phyloP scores from a whole-genome alignment of 1,140 invertebrate species.

The Vanessa tameamea region DNA sequence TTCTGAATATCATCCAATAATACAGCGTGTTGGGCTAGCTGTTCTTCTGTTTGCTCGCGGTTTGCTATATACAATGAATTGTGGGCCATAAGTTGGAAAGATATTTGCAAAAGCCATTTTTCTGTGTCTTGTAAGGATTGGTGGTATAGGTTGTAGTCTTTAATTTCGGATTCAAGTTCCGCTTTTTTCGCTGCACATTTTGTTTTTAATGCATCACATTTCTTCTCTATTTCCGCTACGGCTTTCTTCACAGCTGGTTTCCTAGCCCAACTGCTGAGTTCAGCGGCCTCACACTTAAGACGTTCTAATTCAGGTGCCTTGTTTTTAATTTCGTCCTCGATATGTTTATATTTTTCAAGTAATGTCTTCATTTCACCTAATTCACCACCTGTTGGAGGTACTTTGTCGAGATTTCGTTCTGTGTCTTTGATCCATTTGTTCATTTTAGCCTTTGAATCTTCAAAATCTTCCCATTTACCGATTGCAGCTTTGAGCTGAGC shows the following conservation, averaged over 20 bases:
- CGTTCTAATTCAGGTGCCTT: slow-evolving; percentile 88
- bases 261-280: slow-evolving; percentile 86
- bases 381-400: slow-evolving; percentile 88
- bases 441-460: slow-evolving; percentile 85
- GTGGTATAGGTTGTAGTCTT: slow-evolving; percentile 93
- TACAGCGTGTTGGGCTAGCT: slow-evolving; percentile 92
- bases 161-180: slow-evolving; percentile 88
- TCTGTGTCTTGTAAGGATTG: slow-evolving; percentile 95
- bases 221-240: slow-evolving; percentile 83
- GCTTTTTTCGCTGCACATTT: slow-evolving; percentile 83
- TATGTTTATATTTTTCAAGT: slow-evolving; percentile 90
- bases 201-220: slow-evolving; percentile 84
- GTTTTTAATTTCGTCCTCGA: slow-evolving; percentile 87
- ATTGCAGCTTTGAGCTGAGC: slow-evolving; percentile 89
- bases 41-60: slow-evolving; percentile 93
- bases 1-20: slow-evolving; percentile 92
- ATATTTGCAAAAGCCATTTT: slow-evolving; percentile 97
- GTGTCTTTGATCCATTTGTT: slow-evolving; percentile 87
- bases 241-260: slow-evolving; percentile 83
- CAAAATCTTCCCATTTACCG: slow-evolving; percentile 90
- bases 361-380: slow-evolving; percentile 94
- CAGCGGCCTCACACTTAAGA: slow-evolving; percentile 85
- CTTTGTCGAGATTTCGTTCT: slow-evolving; percentile 83
- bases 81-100: slow-evolving; percentile 97
- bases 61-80: slow-evolving; percentile 96